These are phyloP conservation scores for Agrilus cyanescens DNA, from an alignment of 2,888 invertebrate species.

Conservation along the genomic window DNA sequence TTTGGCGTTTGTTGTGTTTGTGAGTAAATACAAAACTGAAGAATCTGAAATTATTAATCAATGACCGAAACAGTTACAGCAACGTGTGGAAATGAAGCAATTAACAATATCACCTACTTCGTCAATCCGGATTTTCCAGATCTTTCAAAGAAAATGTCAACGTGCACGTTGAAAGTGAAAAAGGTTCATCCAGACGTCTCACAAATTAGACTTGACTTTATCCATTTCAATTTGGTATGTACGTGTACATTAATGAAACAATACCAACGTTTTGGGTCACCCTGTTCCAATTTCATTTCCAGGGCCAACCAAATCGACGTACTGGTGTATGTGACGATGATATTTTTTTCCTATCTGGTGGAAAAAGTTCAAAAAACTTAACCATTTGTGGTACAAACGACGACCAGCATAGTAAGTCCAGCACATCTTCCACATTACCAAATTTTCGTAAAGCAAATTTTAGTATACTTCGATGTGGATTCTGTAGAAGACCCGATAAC, in stretches of 20 bases:
- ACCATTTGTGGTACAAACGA: conserved; percentile 71
- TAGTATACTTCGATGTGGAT: conserved; percentile 61
- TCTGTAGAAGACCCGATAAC: conserved; percentile 38
- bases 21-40: conserved; percentile 39
- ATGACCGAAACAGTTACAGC: conserved; percentile 49
- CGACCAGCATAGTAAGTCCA: conserved; percentile 61
- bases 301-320: conserved; percentile 72
- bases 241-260: neutral
- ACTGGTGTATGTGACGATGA: conserved; percentile 74
- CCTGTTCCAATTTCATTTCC: conserved; percentile 18
- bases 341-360: conserved; percentile 48
- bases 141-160: conserved; percentile 52
- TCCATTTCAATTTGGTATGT: conserved; percentile 65
- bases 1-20: conserved; percentile 80
- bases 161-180: conserved; percentile 61
- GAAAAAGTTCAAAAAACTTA: conserved; percentile 46
- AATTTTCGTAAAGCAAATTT: conserved; percentile 15
- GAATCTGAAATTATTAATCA: neutral
- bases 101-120: conserved; percentile 73
- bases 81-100: conserved; percentile 57
- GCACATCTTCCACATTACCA: too few species aligned
- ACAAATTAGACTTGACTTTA: conserved; percentile 72
- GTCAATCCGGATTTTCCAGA: conserved; percentile 74
- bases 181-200: conserved; percentile 69
- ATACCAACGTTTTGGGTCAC: neutral